A percentile compares a stretch with the other conserved stretches of the same genome.
phyloP scores from a whole-genome alignment of 2,888 invertebrate genomes.

The Drosophila rubida region DNA sequence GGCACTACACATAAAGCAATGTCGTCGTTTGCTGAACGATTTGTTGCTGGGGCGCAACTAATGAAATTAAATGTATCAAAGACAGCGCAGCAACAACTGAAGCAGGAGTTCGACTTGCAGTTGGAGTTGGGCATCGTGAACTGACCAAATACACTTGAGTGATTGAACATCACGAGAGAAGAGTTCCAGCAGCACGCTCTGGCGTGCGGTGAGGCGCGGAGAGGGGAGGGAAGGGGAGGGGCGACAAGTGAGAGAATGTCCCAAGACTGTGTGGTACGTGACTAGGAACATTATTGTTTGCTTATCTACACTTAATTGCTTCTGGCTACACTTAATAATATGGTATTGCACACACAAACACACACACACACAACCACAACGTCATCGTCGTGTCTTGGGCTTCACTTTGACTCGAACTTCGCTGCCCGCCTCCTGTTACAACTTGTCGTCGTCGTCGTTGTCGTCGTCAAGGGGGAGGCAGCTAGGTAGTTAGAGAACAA shows the following conservation, averaged over 20 bases:
- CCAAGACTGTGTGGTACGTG: conserved; percentile 73
- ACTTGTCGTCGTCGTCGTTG: conserved; percentile 46
- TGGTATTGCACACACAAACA: conserved; percentile 54
- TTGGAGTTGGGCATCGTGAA: conserved; percentile 25
- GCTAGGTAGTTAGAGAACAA: conserved; percentile 10
- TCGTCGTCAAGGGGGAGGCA: conserved; percentile 22
- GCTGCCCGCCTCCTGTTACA: conserved; percentile 4
- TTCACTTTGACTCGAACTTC: conserved; percentile 40
- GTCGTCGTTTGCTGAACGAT: conserved; percentile 27
- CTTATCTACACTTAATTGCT: conserved; percentile 83
- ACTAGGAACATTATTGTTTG: conserved; percentile 82
- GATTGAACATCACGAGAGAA: conserved; percentile 53
- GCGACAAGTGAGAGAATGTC: conserved; percentile 58
- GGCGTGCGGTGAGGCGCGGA: conserved; percentile 12
- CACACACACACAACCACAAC: conserved; percentile 41
- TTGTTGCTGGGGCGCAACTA: conserved; percentile 41
- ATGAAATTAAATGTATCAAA: conserved; percentile 70
- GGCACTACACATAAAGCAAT: conserved; percentile 18
- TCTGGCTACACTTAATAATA: conserved; percentile 83
- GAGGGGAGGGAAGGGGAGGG: neutral
- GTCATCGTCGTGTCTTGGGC: conserved; percentile 43
- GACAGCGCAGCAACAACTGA: conserved; percentile 35
- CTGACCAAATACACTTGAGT: conserved; percentile 68
- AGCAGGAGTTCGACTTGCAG: neutral
- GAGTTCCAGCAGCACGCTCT: conserved; percentile 27